Conservation (phyloP, 2,888 invertebrate genomes). For the Cyrtodaria siliqua region DNA sequence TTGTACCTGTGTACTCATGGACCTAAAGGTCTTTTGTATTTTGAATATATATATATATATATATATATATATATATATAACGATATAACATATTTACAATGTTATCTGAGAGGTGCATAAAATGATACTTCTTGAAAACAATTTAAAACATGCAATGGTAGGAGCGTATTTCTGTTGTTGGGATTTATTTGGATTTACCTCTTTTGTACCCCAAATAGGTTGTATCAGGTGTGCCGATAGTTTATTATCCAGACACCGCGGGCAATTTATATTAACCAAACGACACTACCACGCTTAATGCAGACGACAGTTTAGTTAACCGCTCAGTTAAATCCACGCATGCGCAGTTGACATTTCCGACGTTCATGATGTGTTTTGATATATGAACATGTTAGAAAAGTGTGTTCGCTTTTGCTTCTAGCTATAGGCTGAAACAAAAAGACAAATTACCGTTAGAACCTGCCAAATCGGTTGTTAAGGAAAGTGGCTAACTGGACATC, state of each 20-base stretch:
- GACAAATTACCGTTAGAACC: constrained; percentile 27
- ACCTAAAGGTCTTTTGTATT: too few relatives aligned
- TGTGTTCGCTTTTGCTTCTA: constrained; percentile 31
- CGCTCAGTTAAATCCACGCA: constrained; percentile 26
- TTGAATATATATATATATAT: too few relatives aligned
- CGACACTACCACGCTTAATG: constrained; percentile 20
- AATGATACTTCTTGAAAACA: too few relatives aligned
- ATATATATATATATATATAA: too few relatives aligned
- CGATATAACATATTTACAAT: too few relatives aligned
- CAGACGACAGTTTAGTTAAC: constrained; percentile 50
- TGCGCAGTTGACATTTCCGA: constrained; percentile 42
- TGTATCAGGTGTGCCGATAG: constrained; percentile 6
- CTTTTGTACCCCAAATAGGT: background rate
- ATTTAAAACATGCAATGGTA: too few relatives aligned
- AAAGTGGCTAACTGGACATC: constrained; percentile 41
- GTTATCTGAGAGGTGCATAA: too few relatives aligned
- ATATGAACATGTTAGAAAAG: background rate
- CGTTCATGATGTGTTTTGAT: background rate
- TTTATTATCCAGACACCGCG: constrained; percentile 7
- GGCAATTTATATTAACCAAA: constrained; percentile 1
- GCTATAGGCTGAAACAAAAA: constrained; percentile 39
- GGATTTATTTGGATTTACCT: constrained; percentile 5
- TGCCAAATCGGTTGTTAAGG: constrained; percentile 45
- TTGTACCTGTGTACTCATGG: too few relatives aligned
- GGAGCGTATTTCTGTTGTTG: too few relatives aligned